A percentile compares a stretch with the other conserved stretches of the same genome.
Conservation (phyloP, 1,140 invertebrate species). For the Pseudobourletiella spinata region DNA sequence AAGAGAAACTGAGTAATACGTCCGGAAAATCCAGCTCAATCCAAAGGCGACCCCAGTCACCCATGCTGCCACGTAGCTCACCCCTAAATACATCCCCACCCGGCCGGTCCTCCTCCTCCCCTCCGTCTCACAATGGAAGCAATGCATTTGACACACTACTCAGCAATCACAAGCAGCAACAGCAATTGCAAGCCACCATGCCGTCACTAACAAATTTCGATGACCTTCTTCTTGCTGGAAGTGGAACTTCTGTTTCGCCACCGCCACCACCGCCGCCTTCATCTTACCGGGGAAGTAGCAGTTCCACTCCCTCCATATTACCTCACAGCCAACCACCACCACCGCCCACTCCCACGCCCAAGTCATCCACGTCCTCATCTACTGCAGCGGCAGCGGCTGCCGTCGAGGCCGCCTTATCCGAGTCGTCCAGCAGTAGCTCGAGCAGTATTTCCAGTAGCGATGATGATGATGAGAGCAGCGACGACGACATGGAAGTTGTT, state of each 20-base stretch:
- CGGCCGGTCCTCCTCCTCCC: background rate
- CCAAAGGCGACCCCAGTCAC: conserved; percentile 12
- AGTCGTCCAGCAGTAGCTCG: conserved; percentile 39
- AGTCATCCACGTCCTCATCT: too few relatives aligned
- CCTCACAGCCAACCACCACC: conserved; percentile 9
- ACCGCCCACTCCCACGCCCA: background rate
- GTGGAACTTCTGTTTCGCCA: background rate
- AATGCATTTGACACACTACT: conserved; percentile 8
- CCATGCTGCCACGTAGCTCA: conserved; percentile 13
- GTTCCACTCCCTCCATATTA: background rate
- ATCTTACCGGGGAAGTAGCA: background rate
- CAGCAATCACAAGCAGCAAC: conserved; percentile 1
- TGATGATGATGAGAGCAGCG: conserved; percentile 41
- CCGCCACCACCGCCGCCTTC: conserved; percentile 1
- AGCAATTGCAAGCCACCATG: conserved; percentile 3
- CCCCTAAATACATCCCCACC: background rate
- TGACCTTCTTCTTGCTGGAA: conserved; percentile 1
- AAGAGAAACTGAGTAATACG: background rate
- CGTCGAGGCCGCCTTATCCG: conserved; percentile 37
- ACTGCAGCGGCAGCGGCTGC: conserved; percentile 20
- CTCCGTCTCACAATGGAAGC: background rate
- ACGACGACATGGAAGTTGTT: conserved; percentile 29
- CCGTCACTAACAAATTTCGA: conserved; percentile 16
- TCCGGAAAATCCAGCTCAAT: conserved; percentile 1
- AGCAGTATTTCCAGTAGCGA: conserved; percentile 42